Percentiles rank a stretch among this genome's conserved stretches.
These are phyloP conservation scores for Drosophila kambysellisi DNA, from an alignment of 2,888 invertebrate genomes.

Conservation along the genomic window DNA sequence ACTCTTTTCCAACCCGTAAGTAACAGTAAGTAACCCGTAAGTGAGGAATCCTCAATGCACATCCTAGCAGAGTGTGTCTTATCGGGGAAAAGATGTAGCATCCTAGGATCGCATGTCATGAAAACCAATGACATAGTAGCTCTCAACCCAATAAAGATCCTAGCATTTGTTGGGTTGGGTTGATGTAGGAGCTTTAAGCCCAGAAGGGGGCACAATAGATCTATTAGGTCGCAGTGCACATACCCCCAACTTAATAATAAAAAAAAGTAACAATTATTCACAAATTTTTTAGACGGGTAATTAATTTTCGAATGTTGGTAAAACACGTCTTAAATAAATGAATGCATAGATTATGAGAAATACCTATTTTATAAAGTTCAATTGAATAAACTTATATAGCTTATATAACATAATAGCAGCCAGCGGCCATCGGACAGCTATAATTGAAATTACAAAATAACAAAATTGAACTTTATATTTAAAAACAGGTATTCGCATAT, in stretches of 20 bases:
- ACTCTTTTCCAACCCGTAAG: background rate
- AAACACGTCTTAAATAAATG: background rate
- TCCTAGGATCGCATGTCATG: no score
- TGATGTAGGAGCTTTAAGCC: no score
- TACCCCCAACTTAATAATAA: no score
- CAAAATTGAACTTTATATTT: background rate
- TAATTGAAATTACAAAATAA: background rate
- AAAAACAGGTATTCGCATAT: background rate
- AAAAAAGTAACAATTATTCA: background rate
- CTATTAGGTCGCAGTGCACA: no score
- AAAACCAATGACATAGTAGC: no score
- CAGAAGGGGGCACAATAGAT: no score
- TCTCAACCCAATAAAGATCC: no score
- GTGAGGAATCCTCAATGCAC: no score
- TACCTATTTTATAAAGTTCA: background rate
- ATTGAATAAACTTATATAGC: background rate
- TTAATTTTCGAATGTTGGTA: background rate
- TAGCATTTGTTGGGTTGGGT: no score
- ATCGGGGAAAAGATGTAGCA: no score
- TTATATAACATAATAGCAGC: background rate
- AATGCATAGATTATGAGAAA: background rate
- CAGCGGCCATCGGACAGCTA: background rate
- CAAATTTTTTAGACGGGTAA: background rate
- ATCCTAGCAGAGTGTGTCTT: no score
- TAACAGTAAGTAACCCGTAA: no score